phyloP scores from a whole-genome alignment of 92 coral and sea anemone genomes.

The Palythoa heliodiscus region DNA sequence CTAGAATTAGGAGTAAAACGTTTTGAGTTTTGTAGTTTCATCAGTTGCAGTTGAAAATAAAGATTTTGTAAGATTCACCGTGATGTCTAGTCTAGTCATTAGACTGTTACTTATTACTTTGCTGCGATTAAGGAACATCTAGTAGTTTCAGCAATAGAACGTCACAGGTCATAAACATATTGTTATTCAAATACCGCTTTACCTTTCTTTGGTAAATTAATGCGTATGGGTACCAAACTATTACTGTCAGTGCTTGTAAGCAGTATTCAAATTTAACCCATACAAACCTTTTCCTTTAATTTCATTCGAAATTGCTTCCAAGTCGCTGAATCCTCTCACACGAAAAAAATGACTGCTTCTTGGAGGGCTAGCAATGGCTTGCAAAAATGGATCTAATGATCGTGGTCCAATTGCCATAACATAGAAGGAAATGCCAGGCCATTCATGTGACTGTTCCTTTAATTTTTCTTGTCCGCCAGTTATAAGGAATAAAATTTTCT shows the following conservation, averaged over 20 bases:
- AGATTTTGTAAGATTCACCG: no score
- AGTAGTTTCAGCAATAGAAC: no score
- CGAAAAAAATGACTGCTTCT: constrained; percentile 37
- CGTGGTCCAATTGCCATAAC: constrained; percentile 16
- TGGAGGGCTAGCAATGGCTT: constrained; percentile 48
- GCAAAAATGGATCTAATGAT: neutral
- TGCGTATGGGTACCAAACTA: neutral
- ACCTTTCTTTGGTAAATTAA: neutral
- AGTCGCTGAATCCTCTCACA: constrained; percentile 43
- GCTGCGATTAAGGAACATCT: no score
- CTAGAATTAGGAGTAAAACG: no score
- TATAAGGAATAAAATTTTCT: constrained; percentile 33
- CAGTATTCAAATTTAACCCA: neutral
- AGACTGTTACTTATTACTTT: no score
- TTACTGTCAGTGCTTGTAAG: neutral
- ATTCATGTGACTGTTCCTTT: neutral
- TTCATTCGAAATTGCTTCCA: constrained; percentile 26
- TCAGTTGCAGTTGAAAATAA: no score
- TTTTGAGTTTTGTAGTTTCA: no score
- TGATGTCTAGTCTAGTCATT: no score
- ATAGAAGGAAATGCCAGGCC: neutral
- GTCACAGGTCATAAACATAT: no score
- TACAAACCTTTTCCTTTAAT: constrained; percentile 61
- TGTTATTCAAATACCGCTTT: neutral
- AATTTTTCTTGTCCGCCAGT: constrained; percentile 1